Evolutionary conservation across 1,140 invertebrate genomes (phyloP), one percentile per base, ranked within the genome.

Genomic region (Neodiprion virginianus): DNA sequence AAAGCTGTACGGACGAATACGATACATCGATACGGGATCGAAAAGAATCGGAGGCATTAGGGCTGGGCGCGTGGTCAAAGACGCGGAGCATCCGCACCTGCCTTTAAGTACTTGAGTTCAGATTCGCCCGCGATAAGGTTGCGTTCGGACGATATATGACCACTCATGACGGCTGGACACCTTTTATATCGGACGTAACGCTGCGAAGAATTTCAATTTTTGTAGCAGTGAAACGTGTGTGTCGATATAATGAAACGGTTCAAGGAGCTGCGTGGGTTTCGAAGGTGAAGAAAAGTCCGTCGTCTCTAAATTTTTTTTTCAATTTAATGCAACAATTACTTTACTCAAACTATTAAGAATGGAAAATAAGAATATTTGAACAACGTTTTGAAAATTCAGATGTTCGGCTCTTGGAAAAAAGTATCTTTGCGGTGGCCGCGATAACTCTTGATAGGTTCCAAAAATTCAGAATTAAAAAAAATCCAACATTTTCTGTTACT

Each of bases 1-100:
- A 82, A 85, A 84, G 84, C 84, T 83, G 83, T 80, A 73, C 76
- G 75, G 79, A 70, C 28, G 1, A 40, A 40, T 40, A 2, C 28
- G 75, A 72, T 73, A 74, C 81, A 85, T 87, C 86, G 83, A 80
- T 61, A 61, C 85, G 85, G 85, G 83, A 86, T 86, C 81, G 75
- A 61, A 61, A 40, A 61, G 11, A 61, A 61, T 61, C 53, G 77
- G 81, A 80, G 76, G 82, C 83, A 83, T 86, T 84, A 84, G 80
- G 80, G 81, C 79, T 82, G 82, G 80, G 85, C 84, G 85, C 85
- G 84, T 75, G 75, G 79, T 81, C 79, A 74, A 48, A 79, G 78
- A 77, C 75, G 75, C 66, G 48, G 69, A 77, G 74, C 74, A 75
- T 72, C 76, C 82, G 82, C 83, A 84, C 78, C 84, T 82, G 78